Conservation (phyloP, 2,888 invertebrate species). For the Drosophila dives region DNA sequence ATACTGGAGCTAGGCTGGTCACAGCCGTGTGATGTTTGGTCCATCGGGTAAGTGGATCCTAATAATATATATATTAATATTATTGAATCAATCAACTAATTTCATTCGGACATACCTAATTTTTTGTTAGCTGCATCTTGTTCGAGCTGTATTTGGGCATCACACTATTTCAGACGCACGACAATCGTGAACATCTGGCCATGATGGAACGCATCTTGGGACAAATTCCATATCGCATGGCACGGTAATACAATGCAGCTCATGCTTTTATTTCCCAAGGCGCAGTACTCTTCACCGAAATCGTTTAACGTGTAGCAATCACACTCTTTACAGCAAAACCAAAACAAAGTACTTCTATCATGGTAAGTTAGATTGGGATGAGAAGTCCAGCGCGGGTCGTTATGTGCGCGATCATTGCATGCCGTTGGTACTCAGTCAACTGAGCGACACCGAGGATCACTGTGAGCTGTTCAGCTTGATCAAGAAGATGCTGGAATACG, state of each 20-base stretch:
- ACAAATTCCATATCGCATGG: constrained; percentile 93
- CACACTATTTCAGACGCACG: constrained; percentile 99
- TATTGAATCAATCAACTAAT: not conserved
- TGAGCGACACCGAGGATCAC: constrained; percentile 95
- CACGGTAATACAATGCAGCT: constrained; percentile 87
- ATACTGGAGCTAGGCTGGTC: constrained; percentile 99
- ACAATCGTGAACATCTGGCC: constrained; percentile 99
- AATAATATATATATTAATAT: not conserved
- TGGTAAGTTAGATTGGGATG: constrained; percentile 99
- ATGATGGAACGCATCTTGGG: constrained; percentile 99
- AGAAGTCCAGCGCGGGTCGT: constrained; percentile 97
- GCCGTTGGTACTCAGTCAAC: constrained; percentile 96
- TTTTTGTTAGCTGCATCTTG: constrained; percentile 91
- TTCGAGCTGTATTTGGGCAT: constrained; percentile 99
- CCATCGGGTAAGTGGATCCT: constrained; percentile 89
- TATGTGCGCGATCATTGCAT: constrained; percentile 99
- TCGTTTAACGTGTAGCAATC: constrained; percentile 84
- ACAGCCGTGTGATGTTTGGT: constrained; percentile 99
- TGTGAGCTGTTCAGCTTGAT: constrained; percentile 97
- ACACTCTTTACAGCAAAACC: constrained; percentile 89
- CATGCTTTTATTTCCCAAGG: constrained; percentile 77
- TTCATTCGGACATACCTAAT: not conserved
- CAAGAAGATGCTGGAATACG: constrained; percentile 98
- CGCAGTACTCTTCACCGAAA: constrained; percentile 82
- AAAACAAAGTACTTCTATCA: constrained; percentile 99